Conservation (phyloP, 2,113 vertebrate species). For the Oreocharis arfaki region DNA sequence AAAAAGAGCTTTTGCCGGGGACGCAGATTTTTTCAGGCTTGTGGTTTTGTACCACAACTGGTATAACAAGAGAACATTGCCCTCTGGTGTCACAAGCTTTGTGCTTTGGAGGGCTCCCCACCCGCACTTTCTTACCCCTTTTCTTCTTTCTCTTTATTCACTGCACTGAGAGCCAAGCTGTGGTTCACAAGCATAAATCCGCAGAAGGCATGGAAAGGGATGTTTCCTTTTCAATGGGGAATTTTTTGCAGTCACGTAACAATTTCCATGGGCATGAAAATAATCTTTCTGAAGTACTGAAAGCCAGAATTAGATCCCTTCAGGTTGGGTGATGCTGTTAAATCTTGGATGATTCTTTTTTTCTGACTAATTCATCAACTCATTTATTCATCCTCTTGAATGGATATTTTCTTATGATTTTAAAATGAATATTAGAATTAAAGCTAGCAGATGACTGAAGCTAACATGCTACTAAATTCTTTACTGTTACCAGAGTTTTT, state of each 20-base stretch:
- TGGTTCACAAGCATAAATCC: background rate
- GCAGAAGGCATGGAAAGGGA: background rate
- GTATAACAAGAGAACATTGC: constrained; percentile 55
- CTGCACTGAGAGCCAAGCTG: background rate
- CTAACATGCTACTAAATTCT: background rate
- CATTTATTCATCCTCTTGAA: background rate
- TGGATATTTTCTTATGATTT: background rate
- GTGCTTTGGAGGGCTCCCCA: background rate
- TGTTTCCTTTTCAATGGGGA: background rate
- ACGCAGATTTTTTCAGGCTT: background rate
- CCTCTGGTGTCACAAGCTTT: constrained; percentile 62
- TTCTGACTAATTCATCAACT: background rate
- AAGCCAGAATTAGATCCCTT: background rate
- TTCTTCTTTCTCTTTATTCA: background rate
- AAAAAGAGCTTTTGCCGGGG: background rate
- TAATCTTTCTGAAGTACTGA: background rate
- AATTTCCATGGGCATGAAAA: background rate
- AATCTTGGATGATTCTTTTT: background rate
- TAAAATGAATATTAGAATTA: background rate
- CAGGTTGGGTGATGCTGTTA: background rate
- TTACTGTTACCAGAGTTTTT: background rate
- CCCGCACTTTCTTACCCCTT: background rate
- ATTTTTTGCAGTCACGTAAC: background rate
- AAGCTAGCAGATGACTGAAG: background rate
- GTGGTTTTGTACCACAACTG: background rate